Conservation (phyloP, 2,113 vertebrate species). For the Caloenas nicobarica region DNA sequence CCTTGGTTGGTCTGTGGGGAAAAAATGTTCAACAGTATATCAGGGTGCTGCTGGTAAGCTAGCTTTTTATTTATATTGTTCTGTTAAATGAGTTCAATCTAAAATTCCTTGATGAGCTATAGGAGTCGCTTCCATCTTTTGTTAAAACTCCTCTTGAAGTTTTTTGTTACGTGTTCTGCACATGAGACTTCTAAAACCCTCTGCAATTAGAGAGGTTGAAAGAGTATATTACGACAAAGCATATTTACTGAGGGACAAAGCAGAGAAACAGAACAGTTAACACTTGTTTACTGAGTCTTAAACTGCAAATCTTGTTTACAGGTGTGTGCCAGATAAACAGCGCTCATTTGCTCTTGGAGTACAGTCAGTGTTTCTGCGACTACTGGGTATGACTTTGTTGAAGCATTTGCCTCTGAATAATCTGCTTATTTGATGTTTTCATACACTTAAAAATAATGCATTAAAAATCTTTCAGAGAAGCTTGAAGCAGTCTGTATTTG, state of each 20-base stretch:
- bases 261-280: background rate
- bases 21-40: background rate
- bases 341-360: slow-evolving; percentile 76
- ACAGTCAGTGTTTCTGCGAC: slow-evolving; percentile 69
- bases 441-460: background rate
- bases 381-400: slow-evolving; percentile 67
- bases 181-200: background rate
- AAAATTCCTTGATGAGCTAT: background rate
- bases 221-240: background rate
- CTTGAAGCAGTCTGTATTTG: background rate
- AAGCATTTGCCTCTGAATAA: background rate
- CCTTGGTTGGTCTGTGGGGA: background rate
- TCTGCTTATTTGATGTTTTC: background rate
- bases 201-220: background rate
- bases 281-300: background rate
- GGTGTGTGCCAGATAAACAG: slow-evolving; percentile 76
- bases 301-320: slow-evolving; percentile 43
- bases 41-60: background rate
- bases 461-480: background rate
- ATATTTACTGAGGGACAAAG: background rate
- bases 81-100: background rate
- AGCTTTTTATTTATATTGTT: background rate
- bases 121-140: background rate
- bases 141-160: background rate
- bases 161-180: background rate